A percentile compares a stretch with the other conserved stretches of the same genome.
Evolutionary conservation across 2,113 vertebrate species (phyloP).

Genomic region (Lampris incognitus): DNA sequence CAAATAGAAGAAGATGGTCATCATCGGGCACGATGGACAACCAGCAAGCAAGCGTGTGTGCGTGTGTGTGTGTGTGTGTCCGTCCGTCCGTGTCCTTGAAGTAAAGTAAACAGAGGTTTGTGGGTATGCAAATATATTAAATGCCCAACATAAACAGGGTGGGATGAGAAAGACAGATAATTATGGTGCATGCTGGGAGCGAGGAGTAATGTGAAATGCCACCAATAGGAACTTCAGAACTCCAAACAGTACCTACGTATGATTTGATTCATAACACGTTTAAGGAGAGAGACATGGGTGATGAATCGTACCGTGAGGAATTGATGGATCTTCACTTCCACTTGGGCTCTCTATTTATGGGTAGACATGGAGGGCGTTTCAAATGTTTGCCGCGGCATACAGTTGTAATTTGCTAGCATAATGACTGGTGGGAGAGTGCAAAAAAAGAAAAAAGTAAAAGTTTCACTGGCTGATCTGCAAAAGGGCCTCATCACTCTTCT

Average conservation of each 20-base stretch:
- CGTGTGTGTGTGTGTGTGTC: background rate
- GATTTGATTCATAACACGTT: conserved; percentile 9
- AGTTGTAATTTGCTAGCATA: conserved; percentile 17
- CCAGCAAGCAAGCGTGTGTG: background rate
- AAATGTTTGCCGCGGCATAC: conserved; percentile 34
- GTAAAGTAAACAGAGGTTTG: background rate
- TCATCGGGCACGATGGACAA: too few relatives aligned
- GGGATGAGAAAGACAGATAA: background rate
- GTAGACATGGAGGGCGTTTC: background rate
- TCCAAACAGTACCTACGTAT: conserved; percentile 1
- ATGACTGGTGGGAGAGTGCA: conserved; percentile 14
- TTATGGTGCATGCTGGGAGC: background rate
- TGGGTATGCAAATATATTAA: background rate
- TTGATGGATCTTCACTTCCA: conserved; percentile 30
- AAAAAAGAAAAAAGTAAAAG: conserved; percentile 45
- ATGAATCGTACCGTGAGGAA: conserved; percentile 18
- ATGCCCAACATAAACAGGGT: background rate
- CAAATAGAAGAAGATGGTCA: too few relatives aligned
- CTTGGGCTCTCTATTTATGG: conserved; percentile 41
- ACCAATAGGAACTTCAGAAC: conserved; percentile 9
- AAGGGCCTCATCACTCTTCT: conserved; percentile 25
- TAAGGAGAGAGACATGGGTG: background rate
- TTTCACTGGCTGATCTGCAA: conserved; percentile 27
- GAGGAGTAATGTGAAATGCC: background rate
- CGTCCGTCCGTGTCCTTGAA: background rate